Conservation (phyloP, 1,140 invertebrate genomes). For the Heliothis virescens region DNA sequence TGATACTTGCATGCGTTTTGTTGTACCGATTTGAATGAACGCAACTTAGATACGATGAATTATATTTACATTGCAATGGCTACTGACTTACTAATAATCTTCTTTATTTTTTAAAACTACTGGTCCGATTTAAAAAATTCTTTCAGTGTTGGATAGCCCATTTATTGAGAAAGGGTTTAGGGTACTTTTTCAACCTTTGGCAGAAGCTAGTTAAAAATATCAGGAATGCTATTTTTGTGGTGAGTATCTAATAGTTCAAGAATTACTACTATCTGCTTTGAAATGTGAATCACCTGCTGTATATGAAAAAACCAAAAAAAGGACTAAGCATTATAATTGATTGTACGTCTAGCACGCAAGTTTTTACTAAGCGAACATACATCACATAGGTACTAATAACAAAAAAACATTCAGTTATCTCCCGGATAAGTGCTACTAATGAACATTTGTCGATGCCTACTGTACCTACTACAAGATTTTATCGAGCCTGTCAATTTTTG, state of each 20-base stretch:
- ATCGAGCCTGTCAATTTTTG: constrained; percentile 32
- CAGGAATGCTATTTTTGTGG: too few relatives aligned
- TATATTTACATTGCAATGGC: too few relatives aligned
- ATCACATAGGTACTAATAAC: constrained; percentile 5
- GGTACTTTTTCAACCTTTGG: too few relatives aligned
- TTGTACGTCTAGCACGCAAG: not conserved
- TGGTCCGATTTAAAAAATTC: too few relatives aligned
- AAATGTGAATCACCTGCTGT: not conserved
- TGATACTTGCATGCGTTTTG: constrained; percentile 66
- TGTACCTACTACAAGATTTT: constrained; percentile 4
- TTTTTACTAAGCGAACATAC: not conserved
- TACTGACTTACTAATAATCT: too few relatives aligned
- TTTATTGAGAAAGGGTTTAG: too few relatives aligned
- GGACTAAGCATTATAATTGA: not conserved
- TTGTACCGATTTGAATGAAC: not conserved
- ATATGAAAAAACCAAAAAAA: not conserved
- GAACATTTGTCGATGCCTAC: constrained; percentile 34
- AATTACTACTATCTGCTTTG: too few relatives aligned
- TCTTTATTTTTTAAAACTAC: too few relatives aligned
- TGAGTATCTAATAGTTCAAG: too few relatives aligned
- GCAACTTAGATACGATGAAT: too few relatives aligned
- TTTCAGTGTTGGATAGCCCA: too few relatives aligned
- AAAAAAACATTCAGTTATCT: constrained; percentile 28
- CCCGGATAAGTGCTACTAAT: constrained; percentile 34
- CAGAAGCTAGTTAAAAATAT: too few relatives aligned